Base-by-base conservation (phyloP, 2,113 vertebrate species). In the Pelecanus crispus region DNA sequence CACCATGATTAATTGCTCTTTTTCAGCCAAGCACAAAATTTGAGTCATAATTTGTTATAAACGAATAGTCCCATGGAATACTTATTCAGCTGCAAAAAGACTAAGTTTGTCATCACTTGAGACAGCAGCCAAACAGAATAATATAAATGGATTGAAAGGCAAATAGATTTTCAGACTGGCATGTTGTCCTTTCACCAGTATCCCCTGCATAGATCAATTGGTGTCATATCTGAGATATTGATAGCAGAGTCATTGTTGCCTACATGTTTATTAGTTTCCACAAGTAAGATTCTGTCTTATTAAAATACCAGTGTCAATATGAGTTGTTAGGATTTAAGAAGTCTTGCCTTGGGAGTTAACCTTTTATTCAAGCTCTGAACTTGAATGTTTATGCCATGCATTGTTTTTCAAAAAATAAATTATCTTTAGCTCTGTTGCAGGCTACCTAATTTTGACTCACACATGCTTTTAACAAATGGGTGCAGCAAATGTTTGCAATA, bases 21-120 rank as follows among this genome's bases (percentile, higher is more conserved):
- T 95, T 94, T 85, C 87, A 95, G 38, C 63, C 56, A 77, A 92
- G 85, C 53, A 81, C 26, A 86, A 95, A 83, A 91, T 70, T 61
- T 81, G 63, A 87, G 49, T 81, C 84, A 70, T 74, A 44, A 92
- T 95, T 88, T 88, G 34, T 86, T 81, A 42, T 14, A 87, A 82
- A 78, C 52, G 47, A 86, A 77, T 45, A 70, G 42, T 59, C 15
- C 28, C 28, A 26, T 11, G 50, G 59, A 96, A 77, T 55, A 62
- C 15, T 79, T 91, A 87, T 24, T 92, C 68, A 88, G 16, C 50
- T 10, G 1, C 13, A 3, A 63, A 87, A 91, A 84, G 34, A 49
- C 32, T 77, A 29, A 3, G 14, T 77, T 83, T 91, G 47, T 71
- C 79, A 86, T 36, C 56, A 52, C 47, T 79, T 4, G 4, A 86